phyloP scores from a whole-genome alignment of 2,113 vertebrate species.

The Sclerurus mexicanus region DNA sequence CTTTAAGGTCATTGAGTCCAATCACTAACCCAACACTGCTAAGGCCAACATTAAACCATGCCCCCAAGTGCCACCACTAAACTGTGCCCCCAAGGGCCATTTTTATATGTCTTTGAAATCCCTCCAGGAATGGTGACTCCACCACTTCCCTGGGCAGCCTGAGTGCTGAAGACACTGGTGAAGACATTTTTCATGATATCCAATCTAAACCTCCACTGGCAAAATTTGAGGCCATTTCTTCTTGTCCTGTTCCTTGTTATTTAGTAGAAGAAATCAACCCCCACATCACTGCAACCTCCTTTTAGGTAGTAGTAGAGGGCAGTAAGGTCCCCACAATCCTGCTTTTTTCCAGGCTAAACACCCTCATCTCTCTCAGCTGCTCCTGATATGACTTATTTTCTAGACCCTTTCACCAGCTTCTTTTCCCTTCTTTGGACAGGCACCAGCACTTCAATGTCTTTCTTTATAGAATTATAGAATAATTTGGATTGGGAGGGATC shows the following conservation, averaged over 20 bases:
- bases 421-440: accelerated
- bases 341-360: background rate
- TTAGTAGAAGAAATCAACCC: background rate
- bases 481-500: background rate
- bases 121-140: background rate
- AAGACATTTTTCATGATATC: background rate
- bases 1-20: background rate
- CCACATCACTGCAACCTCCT: background rate
- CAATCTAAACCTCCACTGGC: background rate
- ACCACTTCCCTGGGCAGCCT: background rate
- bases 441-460: background rate
- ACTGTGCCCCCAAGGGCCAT: too few species aligned
- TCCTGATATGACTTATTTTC: background rate
- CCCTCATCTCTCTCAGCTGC: background rate
- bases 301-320: background rate
- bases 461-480: background rate
- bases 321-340: background rate
- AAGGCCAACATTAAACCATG: background rate
- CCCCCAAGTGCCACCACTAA: background rate
- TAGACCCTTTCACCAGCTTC: background rate
- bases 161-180: background rate
- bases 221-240: background rate
- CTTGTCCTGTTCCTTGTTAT: background rate
- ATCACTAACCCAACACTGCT: background rate
- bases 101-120: background rate